Conservation (phyloP, 1,140 invertebrate species). For the Chelonus insularis region DNA sequence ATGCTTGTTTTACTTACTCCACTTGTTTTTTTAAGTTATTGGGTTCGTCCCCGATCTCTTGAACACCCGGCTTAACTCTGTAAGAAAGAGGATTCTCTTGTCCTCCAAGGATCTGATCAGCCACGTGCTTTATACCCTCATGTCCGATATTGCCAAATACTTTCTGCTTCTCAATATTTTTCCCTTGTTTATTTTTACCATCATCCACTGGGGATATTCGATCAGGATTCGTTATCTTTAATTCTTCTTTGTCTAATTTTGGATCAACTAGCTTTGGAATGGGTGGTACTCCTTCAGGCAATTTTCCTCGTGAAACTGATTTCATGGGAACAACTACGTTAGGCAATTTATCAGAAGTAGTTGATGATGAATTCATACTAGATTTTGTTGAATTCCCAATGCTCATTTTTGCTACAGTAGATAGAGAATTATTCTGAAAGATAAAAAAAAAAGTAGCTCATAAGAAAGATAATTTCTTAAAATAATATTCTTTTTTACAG, state of each 20-base stretch:
- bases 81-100: conserved; percentile 43
- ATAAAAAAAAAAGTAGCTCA: conserved; percentile 26
- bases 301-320: conserved; percentile 41
- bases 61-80: conserved; percentile 43
- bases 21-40: conserved; percentile 46
- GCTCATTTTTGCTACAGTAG: conserved; percentile 29
- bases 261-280: conserved; percentile 45
- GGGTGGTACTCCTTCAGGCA: conserved; percentile 52
- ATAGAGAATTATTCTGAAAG: conserved; percentile 44
- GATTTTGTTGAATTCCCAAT: conserved; percentile 38
- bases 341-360: conserved; percentile 30
- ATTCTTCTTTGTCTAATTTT: conserved; percentile 35
- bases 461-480: background rate
- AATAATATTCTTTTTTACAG: background rate
- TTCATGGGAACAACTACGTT: conserved; percentile 21
- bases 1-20: conserved; percentile 31
- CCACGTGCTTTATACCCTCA: conserved; percentile 34
- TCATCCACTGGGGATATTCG: conserved; percentile 21
- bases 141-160: conserved; percentile 34
- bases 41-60: conserved; percentile 54
- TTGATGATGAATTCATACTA: conserved; percentile 34
- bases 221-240: conserved; percentile 22
- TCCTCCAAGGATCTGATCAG: conserved; percentile 41
- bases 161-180: background rate
- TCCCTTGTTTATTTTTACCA: conserved; percentile 17